Percentiles rank a stretch among this genome's conserved stretches.
Conservation (phyloP, 2,113 vertebrate genomes). For the Neolamprologus brichardi region DNA sequence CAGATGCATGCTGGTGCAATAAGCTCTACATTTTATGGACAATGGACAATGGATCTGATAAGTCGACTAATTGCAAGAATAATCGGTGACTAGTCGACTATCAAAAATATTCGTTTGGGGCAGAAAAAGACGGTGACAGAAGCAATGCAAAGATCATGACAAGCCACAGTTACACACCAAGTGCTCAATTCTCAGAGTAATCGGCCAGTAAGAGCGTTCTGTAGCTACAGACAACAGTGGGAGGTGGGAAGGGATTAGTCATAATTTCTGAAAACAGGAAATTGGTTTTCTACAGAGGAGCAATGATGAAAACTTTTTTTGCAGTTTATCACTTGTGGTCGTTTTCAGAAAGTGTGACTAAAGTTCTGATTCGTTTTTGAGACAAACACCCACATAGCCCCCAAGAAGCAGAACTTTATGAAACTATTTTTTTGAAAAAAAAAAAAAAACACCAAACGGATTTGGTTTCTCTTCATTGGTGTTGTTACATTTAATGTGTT, state of each 20-base stretch:
- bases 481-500: background rate
- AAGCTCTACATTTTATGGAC: background rate
- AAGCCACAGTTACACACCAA: background rate
- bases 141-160: background rate
- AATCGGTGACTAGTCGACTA: background rate
- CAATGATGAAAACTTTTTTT: background rate
- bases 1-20: background rate
- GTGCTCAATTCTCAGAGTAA: background rate
- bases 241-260: background rate
- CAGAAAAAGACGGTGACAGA: background rate
- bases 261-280: background rate
- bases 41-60: background rate
- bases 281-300: background rate
- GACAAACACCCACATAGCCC: background rate
- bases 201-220: fast-evolving
- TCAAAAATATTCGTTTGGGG: background rate
- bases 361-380: fast-evolving
- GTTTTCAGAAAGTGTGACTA: background rate
- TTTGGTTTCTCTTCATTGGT: background rate
- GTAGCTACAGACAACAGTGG: background rate
- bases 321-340: background rate
- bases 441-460: background rate
- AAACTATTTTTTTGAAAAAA: background rate
- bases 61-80: background rate
- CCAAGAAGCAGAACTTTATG: background rate